Evolutionary conservation across 2,888 invertebrate species (phyloP).

Genomic region (Papilio gigon): DNA sequence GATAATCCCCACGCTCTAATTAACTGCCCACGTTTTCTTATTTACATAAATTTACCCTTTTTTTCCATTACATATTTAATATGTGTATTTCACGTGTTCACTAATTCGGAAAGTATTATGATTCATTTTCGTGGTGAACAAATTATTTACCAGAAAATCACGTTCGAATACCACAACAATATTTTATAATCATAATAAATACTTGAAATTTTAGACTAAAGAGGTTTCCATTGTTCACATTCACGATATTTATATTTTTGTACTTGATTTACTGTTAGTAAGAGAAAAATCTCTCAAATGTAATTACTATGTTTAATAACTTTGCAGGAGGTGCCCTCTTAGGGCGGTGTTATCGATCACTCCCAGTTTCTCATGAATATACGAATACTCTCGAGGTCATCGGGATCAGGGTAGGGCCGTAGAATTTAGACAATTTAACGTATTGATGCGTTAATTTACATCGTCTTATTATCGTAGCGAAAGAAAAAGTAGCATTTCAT

Average conservation of each 20-base stretch:
- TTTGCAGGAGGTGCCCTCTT: not conserved
- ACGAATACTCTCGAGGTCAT: conserved; percentile 33
- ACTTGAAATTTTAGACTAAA: too few species aligned
- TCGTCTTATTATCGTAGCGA: conserved; percentile 19
- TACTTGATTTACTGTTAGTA: not conserved
- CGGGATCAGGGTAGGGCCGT: conserved; percentile 24
- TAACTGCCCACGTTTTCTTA: conserved; percentile 7
- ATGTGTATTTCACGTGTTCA: not conserved
- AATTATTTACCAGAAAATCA: too few species aligned
- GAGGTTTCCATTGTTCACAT: too few species aligned
- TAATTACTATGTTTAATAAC: not conserved
- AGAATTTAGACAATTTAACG: conserved; percentile 28
- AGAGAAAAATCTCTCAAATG: not conserved
- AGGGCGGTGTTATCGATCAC: conserved; percentile 24
- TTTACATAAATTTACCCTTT: conserved; percentile 2
- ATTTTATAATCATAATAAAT: too few species aligned
- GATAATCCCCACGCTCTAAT: conserved; percentile 36
- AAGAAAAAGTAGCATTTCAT: conserved; percentile 18
- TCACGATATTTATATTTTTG: not conserved
- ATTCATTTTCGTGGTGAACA: not conserved
- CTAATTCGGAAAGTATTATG: not conserved
- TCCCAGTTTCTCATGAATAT: conserved; percentile 32
- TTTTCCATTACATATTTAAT: not conserved
- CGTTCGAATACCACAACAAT: too few species aligned
- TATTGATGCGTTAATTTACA: conserved; percentile 30